Evolutionary conservation across 2,888 invertebrate species (phyloP), one percentile per base, ranked within the genome.

Genomic region (Congeria kusceri): DNA sequence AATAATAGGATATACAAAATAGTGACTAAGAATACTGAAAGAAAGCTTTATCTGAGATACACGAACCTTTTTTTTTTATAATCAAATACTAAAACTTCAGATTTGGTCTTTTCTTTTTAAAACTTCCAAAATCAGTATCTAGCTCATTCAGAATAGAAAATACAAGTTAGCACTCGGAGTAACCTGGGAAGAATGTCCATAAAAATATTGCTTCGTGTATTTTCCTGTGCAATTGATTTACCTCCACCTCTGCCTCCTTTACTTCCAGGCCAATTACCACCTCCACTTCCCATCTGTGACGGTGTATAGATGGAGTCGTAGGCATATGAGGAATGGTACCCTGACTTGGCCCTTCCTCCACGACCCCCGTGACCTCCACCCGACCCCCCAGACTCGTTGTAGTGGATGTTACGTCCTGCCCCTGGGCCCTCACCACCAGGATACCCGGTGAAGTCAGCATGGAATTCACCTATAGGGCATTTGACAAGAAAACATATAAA

Each of bases 321-420:
- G 32, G 87, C 83, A 29, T 62, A 63, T 11, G 83, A 86, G 5
- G 89, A 87, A 64, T 66, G 84, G 68, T 85, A 87, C 9, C 88
- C 88, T n/a, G 68, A 71, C 7, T 47, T 66, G 25, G 88, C 78
- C 57, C 86, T 63, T 1, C 89, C 89, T 47, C 90, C 90, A 23
- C 89, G 78, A n/a, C 90, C 90, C 11, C 89, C 90, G 62, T 90
- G 89, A 27, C 86, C 90, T 9, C 84, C 90, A 23, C 89, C 90
- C 9, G 86, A 83, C 1, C 89, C 90, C 11, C 87, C 87, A 28
- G 74, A 67, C 28, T 78, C 75, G 46, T 81, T 57, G 4, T 65
- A 58, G 44, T 77, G 66, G 47, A 83, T 76, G 62, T 46, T 59
- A 11, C 78, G 64, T 13, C 90, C 89, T 11, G 74, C 63, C 0